phyloP scores from a whole-genome alignment of 2,113 vertebrate genomes.

The human region DNA sequence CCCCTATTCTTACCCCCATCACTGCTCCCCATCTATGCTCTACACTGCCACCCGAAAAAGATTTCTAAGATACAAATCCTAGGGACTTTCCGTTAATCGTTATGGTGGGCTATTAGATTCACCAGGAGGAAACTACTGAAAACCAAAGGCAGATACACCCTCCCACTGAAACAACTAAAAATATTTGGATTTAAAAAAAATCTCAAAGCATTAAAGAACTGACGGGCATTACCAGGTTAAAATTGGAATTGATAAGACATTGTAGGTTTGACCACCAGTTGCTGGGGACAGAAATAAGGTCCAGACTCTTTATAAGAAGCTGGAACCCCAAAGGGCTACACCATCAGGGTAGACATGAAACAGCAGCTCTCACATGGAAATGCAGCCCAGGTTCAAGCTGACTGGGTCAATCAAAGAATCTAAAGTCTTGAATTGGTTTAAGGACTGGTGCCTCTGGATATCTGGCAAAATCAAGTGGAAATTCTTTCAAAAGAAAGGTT shows the following conservation, averaged over 20 bases:
- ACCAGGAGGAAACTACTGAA: neutral
- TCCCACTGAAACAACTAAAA: slow-evolving; percentile 10
- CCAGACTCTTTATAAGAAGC: neutral
- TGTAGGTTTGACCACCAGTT: neutral
- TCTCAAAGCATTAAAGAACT: neutral
- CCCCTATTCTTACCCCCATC: neutral
- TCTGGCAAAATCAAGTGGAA: slow-evolving; percentile 50
- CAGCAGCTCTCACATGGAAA: neutral
- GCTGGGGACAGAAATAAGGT: neutral
- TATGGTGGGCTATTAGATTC: neutral
- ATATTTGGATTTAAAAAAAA: neutral
- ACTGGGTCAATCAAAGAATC: neutral
- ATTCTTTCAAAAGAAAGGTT: slow-evolving; percentile 45
- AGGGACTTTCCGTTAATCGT: neutral
- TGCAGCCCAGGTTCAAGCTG: neutral
- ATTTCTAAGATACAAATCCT: neutral
- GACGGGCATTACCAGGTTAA: neutral
- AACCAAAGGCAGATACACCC: neutral
- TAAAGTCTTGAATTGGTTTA: neutral
- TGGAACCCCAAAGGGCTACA: neutral
- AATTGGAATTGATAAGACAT: neutral
- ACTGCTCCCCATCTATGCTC: neutral
- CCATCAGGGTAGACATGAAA: neutral
- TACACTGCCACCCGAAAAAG: neutral
- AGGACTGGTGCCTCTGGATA: neutral